Base-by-base conservation (phyloP, 2,888 invertebrate species). In the Strigamia transsilvanica region DNA sequence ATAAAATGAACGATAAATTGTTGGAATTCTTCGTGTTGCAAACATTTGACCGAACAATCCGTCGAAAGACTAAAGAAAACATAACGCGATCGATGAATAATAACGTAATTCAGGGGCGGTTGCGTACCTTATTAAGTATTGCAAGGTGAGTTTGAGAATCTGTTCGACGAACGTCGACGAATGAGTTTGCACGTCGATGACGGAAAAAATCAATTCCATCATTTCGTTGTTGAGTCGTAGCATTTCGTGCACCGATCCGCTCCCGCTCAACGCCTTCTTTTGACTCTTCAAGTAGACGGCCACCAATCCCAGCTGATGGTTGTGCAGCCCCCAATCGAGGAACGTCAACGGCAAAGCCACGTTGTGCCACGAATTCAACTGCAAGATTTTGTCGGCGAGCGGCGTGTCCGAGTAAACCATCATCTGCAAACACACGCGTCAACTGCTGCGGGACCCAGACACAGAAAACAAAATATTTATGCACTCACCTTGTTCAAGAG, bases 191-290 rank as follows among this genome's bases (percentile, higher is more conserved):
- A 21, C 23, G 6, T 18, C 61, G n/a, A 61, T 61, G 18, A 61
- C 61, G n/a, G 61, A 61, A 18, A 61, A 61, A 61, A 61, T 61
- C 23, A 61, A 61, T 2, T 61, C 18, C 61, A 61, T 61, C 61
- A 61, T 61, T 10, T 61, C 61, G 23, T 61, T 61, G n/a, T 61
- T 61, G 6, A 61, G 18, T 23, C 18, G 5, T 3, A 61, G 2
- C n/a, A 2, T 23, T 61, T 61, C 61, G 4, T 61, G 9, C 6
- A 61, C 3, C 3, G 21, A 12, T 18, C 3, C 21, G 18, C 18
- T 61, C 18, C 23, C 61, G 5, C 18, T 61, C 61, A 9, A 61
- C 2, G 61, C 23, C n/a, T 61, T 61, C 61, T 18, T 61, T 18
- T 61, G 61, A 61, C 61, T 21, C 3, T 61, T 61, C 4, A 61